Evolutionary conservation across 1,140 invertebrate genomes (phyloP), one percentile per base, ranked within the genome.

Genomic region (Bradysia coprophila): DNA sequence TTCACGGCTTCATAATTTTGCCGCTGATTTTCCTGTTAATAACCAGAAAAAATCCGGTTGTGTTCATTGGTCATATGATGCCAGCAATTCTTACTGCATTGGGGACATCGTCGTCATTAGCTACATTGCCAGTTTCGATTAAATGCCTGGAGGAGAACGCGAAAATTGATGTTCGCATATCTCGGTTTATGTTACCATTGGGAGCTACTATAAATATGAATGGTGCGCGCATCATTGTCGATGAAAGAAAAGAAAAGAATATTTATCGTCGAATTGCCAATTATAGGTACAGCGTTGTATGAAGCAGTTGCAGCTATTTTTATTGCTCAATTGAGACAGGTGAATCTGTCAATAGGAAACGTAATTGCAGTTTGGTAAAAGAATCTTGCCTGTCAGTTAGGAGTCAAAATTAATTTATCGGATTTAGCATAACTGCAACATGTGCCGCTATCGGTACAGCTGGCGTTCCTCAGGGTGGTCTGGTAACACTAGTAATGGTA

Each of bases 121-220:
- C 91, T 33, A 91, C 93, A 37, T 69, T 97, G 37, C 93, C 93
- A 33, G 76, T 96, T 37, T 94, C 91, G 34, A 93, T 96, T 63
- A 76, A 78, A 38, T 84, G 87, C 56, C 80, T 97, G 76, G 91
- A 94, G 59, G 85, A 92, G 49, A 90, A 89, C 47, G 68, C 90
- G 40, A 74, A 77, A 48, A 75, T 95, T 43, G 90, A 97, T 66
- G 72, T 78, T 22, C 72, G 90, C 40, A 86, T 98, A 38, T 90
- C 90, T 1, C 71, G 86, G 42, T 93, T 92, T 62, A 82, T 92
- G 13, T 65, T 94, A 6, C 89, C 89, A 1, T 86, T 93, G 46
- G 87, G 87, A 18, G 85, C 83, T 52, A 91, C 89, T 47, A 80
- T 92, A 48, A 94, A 93, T 61, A 91, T 91, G 79, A 88, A 95